These are phyloP conservation scores for Struthio camelus DNA, from an alignment of 2,113 vertebrate genomes.

Conservation along the genomic window DNA sequence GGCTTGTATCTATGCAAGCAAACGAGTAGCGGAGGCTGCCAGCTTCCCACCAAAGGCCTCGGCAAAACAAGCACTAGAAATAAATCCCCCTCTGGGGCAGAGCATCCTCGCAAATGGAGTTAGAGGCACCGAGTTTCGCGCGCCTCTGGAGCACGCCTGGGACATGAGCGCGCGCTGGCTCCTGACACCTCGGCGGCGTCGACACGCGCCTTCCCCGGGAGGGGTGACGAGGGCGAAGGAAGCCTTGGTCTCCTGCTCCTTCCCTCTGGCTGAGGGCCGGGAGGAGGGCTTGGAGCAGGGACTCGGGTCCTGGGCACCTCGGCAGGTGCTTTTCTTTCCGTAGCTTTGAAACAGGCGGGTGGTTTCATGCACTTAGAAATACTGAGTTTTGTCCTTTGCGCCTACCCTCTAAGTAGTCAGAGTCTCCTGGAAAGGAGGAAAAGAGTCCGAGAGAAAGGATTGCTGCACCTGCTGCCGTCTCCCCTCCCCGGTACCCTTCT, in stretches of 20 bases:
- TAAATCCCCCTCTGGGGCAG: not conserved
- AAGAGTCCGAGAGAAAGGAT: not conserved
- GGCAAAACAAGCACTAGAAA: not conserved
- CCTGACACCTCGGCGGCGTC: not conserved
- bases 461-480: not conserved
- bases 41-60: not conserved
- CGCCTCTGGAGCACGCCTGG: not conserved
- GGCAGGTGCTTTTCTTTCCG: not conserved
- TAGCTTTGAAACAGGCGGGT: not conserved
- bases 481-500: not conserved
- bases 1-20: not conserved
- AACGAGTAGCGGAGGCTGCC: not conserved
- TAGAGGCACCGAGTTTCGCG: not conserved
- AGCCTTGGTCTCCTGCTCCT: not conserved
- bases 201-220: not conserved
- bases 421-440: not conserved
- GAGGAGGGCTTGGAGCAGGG: too few species aligned
- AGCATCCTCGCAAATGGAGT: not conserved
- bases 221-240: not conserved
- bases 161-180: not conserved
- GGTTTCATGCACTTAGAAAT: not conserved
- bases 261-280: not conserved
- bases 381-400: not conserved
- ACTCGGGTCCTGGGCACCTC: too few species aligned
- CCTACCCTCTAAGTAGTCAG: not conserved